phyloP scores from a whole-genome alignment of 1,140 invertebrate genomes.

The Neodiprion virginianus region DNA sequence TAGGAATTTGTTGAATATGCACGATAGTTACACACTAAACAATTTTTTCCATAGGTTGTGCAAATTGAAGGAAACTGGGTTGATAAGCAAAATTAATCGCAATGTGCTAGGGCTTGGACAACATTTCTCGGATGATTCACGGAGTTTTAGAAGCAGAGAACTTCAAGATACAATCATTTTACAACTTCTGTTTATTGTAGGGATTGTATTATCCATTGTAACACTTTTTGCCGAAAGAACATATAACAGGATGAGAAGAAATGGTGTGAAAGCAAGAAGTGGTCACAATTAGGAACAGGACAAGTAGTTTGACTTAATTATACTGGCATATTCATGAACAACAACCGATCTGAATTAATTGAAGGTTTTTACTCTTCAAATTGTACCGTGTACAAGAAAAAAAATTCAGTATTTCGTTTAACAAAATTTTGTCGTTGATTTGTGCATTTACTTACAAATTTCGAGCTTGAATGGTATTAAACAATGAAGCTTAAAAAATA shows the following conservation, averaged over 20 bases:
- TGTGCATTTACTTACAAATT: not conserved
- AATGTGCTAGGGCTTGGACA: not conserved
- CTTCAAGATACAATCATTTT: constrained; percentile 1
- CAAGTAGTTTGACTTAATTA: not conserved
- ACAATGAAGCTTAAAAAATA: not conserved
- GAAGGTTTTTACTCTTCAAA: not conserved
- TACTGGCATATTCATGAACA: not conserved
- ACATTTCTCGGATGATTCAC: not conserved
- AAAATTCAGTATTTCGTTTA: not conserved
- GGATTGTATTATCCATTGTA: not conserved
- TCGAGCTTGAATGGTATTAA: not conserved
- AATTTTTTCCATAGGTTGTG: constrained; percentile 5
- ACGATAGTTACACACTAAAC: too few relatives aligned
- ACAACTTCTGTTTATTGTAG: not conserved
- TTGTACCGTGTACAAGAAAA: not conserved
- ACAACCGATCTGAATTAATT: not conserved
- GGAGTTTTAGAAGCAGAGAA: not conserved
- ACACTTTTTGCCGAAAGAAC: not conserved
- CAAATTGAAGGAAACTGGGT: not conserved
- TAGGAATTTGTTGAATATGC: too few relatives aligned
- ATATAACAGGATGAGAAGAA: not conserved
- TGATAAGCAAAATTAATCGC: not conserved
- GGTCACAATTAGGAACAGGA: not conserved
- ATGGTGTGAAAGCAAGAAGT: not conserved
- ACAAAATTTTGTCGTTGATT: not conserved